Percentiles rank a stretch among this genome's conserved stretches.
Evolutionary conservation across 2,113 vertebrate genomes (phyloP).

Genomic region (Nannospalax galili): DNA sequence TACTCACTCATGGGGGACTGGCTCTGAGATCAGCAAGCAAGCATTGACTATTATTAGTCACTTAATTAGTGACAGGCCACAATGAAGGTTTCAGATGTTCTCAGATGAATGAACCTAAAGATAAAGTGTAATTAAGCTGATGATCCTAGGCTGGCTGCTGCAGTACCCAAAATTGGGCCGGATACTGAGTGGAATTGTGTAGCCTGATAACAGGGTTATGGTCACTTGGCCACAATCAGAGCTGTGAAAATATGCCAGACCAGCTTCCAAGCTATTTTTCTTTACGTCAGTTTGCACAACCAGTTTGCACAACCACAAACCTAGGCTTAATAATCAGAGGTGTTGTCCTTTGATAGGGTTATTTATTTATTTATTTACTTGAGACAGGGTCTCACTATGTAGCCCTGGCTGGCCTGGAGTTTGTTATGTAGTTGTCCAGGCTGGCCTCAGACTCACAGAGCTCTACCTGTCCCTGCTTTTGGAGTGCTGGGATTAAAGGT

Average conservation of each 20-base stretch:
- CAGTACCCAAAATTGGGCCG: conserved; percentile 90
- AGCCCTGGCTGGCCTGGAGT: no score
- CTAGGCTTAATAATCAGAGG: background rate
- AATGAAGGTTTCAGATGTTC: conserved; percentile 90
- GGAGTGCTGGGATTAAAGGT: background rate
- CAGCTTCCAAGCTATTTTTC: conserved; percentile 43
- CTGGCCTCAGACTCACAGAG: background rate
- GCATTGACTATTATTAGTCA: conserved; percentile 96
- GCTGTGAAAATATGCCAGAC: conserved; percentile 12
- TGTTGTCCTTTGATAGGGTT: background rate
- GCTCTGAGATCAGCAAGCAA: conserved; percentile 90
- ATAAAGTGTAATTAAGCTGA: conserved; percentile 92
- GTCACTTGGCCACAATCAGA: background rate
- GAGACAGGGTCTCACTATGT: background rate
- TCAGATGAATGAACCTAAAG: conserved; percentile 89
- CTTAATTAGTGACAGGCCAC: conserved; percentile 94
- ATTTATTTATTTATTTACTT: background rate
- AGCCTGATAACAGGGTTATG: conserved; percentile 65
- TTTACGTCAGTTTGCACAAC: background rate
- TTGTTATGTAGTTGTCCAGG: no score
- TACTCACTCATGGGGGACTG: conserved; percentile 84
- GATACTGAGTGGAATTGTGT: conserved; percentile 72
- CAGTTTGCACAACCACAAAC: no score
- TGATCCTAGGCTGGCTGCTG: conserved; percentile 83
- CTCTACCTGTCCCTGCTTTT: background rate